These are phyloP conservation scores for Capitulum mitella DNA, from an alignment of 2,888 invertebrate species.

Conservation along the genomic window DNA sequence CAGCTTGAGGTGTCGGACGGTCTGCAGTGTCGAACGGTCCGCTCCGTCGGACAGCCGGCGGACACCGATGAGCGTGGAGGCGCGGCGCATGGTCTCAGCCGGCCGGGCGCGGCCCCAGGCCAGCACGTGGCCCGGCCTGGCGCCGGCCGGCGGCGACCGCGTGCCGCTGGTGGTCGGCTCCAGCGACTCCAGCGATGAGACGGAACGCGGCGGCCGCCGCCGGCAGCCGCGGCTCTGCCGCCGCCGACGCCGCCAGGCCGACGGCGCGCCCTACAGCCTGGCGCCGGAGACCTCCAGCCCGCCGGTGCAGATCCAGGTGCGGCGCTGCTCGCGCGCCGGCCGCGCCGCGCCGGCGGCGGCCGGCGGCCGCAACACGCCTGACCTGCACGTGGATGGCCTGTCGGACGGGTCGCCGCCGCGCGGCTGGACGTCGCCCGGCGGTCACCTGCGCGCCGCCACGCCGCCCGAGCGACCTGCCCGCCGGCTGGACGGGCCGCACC, in stretches of 20 bases:
- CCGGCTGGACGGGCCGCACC: background rate
- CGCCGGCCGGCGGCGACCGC: background rate
- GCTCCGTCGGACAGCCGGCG: no score
- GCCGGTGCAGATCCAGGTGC: constrained; percentile 2
- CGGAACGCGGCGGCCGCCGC: background rate
- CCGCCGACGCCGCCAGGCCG: background rate
- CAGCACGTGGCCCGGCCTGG: no score
- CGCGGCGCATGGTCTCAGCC: no score
- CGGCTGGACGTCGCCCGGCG: background rate
- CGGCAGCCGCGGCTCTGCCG: background rate
- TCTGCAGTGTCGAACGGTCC: no score
- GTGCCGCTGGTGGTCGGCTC: constrained; percentile 10
- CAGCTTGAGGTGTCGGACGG: no score
- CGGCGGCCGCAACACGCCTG: background rate
- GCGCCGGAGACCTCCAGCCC: background rate
- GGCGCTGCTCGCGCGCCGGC: background rate
- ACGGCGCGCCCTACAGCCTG: background rate
- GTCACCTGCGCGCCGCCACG: background rate
- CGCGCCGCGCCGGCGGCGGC: background rate
- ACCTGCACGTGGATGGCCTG: background rate
- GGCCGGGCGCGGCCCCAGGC: no score
- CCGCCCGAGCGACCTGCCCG: background rate
- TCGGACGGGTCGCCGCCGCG: background rate
- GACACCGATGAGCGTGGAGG: no score
- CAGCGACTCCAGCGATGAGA: background rate